A percentile compares a stretch with the other conserved stretches of the same genome.
These are phyloP conservation scores for Erethizon dorsatum DNA, from an alignment of 2,797 vertebrate species.

Conservation along the genomic window DNA sequence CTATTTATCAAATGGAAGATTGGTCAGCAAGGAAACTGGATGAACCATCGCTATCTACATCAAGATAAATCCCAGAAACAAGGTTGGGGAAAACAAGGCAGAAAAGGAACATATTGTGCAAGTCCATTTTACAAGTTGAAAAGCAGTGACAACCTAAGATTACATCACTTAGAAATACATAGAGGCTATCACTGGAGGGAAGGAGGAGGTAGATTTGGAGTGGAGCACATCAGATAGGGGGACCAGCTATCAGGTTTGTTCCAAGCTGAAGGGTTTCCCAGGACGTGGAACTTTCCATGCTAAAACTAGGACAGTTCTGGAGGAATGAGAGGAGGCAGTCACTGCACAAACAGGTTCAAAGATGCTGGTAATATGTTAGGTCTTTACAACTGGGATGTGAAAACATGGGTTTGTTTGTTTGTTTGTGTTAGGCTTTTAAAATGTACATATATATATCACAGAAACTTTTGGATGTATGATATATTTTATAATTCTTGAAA, in stretches of 20 bases:
- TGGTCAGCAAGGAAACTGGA: background rate
- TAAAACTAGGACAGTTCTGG: background rate
- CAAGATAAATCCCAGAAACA: background rate
- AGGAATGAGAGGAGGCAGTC: background rate
- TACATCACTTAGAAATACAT: background rate
- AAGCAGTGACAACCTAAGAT: background rate
- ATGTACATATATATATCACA: background rate
- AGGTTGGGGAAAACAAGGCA: background rate
- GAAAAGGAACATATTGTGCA: background rate
- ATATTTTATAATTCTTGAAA: background rate
- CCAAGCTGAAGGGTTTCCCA: background rate
- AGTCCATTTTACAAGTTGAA: background rate
- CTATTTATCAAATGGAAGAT: background rate
- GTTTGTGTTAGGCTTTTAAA: background rate
- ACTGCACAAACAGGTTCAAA: background rate
- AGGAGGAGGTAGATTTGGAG: background rate
- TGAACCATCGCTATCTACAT: background rate
- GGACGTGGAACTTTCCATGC: background rate
- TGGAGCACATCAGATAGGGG: too few relatives aligned
- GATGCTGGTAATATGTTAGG: background rate
- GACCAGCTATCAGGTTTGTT: background rate
- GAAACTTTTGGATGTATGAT: background rate
- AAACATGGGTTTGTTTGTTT: background rate
- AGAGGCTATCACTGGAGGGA: background rate
- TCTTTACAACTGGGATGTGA: background rate